Evolutionary conservation across 64 coral and sea anemone species (phyloP).

Genomic region (Porites lutea): DNA sequence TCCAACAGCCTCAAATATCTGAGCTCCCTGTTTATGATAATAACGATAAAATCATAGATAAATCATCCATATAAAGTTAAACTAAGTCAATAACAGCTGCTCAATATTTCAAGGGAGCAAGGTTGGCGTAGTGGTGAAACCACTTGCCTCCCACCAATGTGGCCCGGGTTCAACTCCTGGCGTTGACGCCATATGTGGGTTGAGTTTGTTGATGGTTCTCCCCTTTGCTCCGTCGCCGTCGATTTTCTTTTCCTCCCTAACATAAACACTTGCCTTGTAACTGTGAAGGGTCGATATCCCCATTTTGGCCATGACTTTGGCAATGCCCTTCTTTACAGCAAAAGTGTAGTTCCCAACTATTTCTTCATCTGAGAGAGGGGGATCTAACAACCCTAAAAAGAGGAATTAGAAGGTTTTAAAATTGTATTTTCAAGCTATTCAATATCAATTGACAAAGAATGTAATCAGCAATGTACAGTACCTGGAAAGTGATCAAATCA

Average conservation of each 20-base stretch:
- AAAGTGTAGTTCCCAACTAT: slow-evolving; percentile 77
- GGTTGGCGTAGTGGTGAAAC: too few species aligned
- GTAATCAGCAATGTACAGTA: not conserved
- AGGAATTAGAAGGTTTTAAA: not conserved
- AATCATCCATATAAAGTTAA: not conserved
- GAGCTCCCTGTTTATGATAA: slow-evolving; percentile 77
- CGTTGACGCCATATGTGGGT: too few species aligned
- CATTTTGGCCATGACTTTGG: slow-evolving; percentile 99
- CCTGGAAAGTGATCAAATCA: not conserved
- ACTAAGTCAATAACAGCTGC: too few species aligned
- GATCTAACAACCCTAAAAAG: slow-evolving; percentile 65
- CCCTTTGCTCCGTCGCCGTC: too few species aligned
- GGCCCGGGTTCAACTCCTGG: too few species aligned
- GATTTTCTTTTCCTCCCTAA: too few species aligned
- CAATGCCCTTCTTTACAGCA: slow-evolving; percentile 77
- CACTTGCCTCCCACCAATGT: too few species aligned
- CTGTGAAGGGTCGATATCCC: slow-evolving; percentile 97
- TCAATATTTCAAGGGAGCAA: too few species aligned
- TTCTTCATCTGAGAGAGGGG: slow-evolving; percentile 87
- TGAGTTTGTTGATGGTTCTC: too few species aligned
- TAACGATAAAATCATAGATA: not conserved
- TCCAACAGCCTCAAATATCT: slow-evolving; percentile 98
- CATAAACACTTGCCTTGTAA: slow-evolving; percentile 73
- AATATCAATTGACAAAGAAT: not conserved
- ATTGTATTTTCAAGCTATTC: not conserved